Percentiles rank a stretch among this genome's conserved stretches.
Evolutionary conservation across 2,113 vertebrate genomes (phyloP).

Genomic region (Boleophthalmus pectinirostris): DNA sequence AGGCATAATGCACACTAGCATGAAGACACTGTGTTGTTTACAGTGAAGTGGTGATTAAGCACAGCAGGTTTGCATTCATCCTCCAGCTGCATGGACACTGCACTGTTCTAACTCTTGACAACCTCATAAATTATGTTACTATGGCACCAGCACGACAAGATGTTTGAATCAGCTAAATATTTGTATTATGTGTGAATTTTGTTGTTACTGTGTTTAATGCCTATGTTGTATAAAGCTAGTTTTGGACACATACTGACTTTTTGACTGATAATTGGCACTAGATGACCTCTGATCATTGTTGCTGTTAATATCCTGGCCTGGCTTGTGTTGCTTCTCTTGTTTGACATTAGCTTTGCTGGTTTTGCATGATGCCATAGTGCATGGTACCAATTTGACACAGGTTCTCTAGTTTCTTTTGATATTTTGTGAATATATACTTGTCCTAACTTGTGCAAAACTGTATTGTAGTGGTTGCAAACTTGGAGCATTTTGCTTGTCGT

Average conservation of each 20-base stretch:
- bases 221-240: not conserved
- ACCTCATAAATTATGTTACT: constrained; percentile 43
- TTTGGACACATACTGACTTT: not conserved
- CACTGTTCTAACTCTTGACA: constrained; percentile 41
- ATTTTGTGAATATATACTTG: constrained; percentile 48
- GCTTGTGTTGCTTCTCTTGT: constrained; percentile 38
- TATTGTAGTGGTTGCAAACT: constrained; percentile 51
- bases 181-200: constrained; percentile 2
- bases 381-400: constrained; percentile 59
- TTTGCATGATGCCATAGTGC: constrained; percentile 73
- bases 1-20: constrained; percentile 88
- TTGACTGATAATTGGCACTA: not conserved
- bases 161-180: not conserved
- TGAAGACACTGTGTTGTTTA: constrained; percentile 82
- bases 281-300: not conserved
- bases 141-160: constrained; percentile 1
- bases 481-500: constrained; percentile 21
- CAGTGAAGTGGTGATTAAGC: constrained; percentile 51
- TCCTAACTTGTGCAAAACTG: constrained; percentile 19
- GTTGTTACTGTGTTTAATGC: not conserved
- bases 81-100: constrained; percentile 59
- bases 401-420: constrained; percentile 48
- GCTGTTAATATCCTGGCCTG: constrained; percentile 10
- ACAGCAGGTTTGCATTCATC: constrained; percentile 52
- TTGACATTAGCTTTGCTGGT: constrained; percentile 61